A percentile compares a stretch with the other conserved stretches of the same genome.
Conservation (phyloP, 2,797 vertebrate species). For the Pseudomugil gertrudae region DNA sequence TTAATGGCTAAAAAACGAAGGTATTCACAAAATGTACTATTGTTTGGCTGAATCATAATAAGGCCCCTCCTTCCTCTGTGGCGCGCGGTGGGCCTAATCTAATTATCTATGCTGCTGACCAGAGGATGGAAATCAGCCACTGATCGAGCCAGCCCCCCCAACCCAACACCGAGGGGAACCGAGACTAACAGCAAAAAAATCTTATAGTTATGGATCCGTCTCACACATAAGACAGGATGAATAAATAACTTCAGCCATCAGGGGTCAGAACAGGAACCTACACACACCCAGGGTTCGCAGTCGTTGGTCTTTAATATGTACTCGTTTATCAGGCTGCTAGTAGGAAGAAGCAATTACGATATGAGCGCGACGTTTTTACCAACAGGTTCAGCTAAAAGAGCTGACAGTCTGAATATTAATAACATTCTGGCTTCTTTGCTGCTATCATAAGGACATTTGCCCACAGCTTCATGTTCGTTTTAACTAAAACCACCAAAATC, state of each 20-base stretch:
- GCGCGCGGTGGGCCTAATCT: slow-evolving; percentile 83
- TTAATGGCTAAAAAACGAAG: slow-evolving; percentile 75
- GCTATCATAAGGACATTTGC: too few species aligned
- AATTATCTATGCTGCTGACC: slow-evolving; percentile 85
- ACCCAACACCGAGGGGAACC: slow-evolving; percentile 3
- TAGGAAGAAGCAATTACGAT: background rate
- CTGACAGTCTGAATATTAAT: too few species aligned
- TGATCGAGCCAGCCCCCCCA: slow-evolving; percentile 57
- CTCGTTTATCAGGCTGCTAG: background rate
- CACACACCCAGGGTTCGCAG: background rate
- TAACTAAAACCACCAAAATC: too few species aligned
- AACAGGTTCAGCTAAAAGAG: too few species aligned
- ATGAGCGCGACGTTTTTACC: too few species aligned
- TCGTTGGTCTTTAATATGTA: background rate
- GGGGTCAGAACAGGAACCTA: background rate
- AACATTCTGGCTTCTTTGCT: too few species aligned
- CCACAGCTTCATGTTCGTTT: too few species aligned
- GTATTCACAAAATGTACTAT: slow-evolving; percentile 83
- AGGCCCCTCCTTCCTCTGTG: slow-evolving; percentile 39
- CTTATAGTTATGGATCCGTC: too few species aligned
- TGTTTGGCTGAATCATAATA: slow-evolving; percentile 72
- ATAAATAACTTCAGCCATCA: slow-evolving; percentile 6
- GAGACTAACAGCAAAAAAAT: slow-evolving; percentile 5
- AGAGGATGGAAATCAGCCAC: slow-evolving; percentile 63
- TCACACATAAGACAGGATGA: slow-evolving; percentile 8